phyloP scores from a whole-genome alignment of 2,113 vertebrate species.

The Tachuris rubrigastra region DNA sequence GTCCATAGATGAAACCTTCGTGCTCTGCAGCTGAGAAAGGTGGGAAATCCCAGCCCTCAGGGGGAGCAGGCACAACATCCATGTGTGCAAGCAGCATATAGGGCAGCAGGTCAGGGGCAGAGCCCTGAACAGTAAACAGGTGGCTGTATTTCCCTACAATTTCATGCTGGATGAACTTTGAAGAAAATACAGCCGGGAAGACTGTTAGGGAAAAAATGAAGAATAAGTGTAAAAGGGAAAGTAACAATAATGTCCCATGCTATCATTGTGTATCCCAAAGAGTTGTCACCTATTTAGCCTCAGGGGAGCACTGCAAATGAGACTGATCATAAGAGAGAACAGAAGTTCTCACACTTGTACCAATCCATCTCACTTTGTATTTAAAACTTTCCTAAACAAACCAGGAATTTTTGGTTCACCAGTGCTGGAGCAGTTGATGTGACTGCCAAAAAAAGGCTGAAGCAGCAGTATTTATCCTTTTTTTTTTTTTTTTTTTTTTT shows the following conservation, averaged over 20 bases:
- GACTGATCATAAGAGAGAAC: background rate
- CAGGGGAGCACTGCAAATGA: background rate
- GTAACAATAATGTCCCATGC: background rate
- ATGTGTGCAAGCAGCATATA: constrained; percentile 93
- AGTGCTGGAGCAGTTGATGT: background rate
- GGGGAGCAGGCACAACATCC: constrained; percentile 90
- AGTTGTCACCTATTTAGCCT: background rate
- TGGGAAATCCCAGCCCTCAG: constrained; percentile 87
- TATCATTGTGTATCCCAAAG: background rate
- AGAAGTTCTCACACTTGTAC: background rate
- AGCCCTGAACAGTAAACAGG: constrained; percentile 84
- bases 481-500: background rate
- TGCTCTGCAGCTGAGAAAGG: constrained; percentile 90
- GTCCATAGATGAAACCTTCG: constrained; percentile 90
- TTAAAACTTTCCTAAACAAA: background rate
- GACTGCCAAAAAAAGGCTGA: background rate
- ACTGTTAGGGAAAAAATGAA: constrained; percentile 67
- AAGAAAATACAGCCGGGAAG: constrained; percentile 89
- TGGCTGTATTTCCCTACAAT: constrained; percentile 87
- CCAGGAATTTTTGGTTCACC: background rate
- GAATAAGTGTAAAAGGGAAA: background rate
- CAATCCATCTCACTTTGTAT: background rate
- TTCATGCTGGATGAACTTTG: constrained; percentile 85
- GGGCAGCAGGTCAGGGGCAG: constrained; percentile 76
- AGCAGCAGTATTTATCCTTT: background rate